Base-by-base conservation (phyloP, 2,113 vertebrate species). In the Zosterops borbonicus region DNA sequence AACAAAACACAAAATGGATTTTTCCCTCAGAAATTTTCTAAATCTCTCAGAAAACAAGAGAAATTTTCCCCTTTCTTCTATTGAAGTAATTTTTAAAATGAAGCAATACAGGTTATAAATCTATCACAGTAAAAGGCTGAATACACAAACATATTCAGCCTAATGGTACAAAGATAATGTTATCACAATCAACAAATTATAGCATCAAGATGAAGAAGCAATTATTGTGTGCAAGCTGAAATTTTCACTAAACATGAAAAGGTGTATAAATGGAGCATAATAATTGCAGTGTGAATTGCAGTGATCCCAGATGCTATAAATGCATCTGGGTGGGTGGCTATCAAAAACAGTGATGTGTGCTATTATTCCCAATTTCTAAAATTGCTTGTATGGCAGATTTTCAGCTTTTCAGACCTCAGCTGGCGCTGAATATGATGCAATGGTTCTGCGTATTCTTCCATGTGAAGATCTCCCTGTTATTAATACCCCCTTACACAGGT, bases 401-500 rank as follows among this genome's bases (percentile, higher is more conserved):
- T 71, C 29, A 85, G 19, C 11, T 76, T 67, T 76, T 68, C 74
- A 76, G 28, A 22, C 28, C 46, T 75, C 27, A 29, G 2, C 9
- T 79, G 35, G 17, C 83, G 24, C 44, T 83, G 62, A 60, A 11
- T 41, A 31, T 37, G 37, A 46, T 35, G 24, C n/a, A 23, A 47
- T 42, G 2, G 16, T 35, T 46, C 58, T 62, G 6, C 3, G 14
- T 60, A 50, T 60, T 70, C 25, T 84, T 89, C 27, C 16, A 29
- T 29, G 9, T 47, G 14, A 92, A 91, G 27, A 37, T 44, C 7
- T 17, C 58, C 24, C 22, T 82, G 27, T 47, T 70, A 77, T 42
- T 53, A 29, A 56, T 47, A 46, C 1, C 1, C 6, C 4, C 11
- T 62, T 29, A 10, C 13, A 29, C 12, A 21, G 2, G 2, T 10